Conservation (phyloP, 1,140 invertebrate species). For the Drosophila parvula region DNA sequence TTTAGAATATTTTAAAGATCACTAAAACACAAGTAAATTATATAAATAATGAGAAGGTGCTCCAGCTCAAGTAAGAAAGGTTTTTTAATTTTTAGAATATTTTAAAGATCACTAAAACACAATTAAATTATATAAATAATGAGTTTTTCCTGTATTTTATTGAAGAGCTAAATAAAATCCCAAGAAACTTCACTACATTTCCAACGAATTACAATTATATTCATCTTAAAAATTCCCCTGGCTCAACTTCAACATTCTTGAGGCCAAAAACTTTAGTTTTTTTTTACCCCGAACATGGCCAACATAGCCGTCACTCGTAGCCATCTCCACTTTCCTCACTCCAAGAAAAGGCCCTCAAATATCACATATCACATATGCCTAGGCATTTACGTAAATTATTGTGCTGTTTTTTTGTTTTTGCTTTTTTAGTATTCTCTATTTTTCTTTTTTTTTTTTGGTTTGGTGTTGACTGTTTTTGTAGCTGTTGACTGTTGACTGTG, state of each 20-base stretch:
- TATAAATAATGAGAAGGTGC: too few species aligned
- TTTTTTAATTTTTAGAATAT: neutral
- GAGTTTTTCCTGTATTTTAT: neutral
- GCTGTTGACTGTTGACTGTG: constrained; percentile 41
- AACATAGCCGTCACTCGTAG: constrained; percentile 20
- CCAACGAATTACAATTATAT: neutral
- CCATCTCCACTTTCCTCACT: constrained; percentile 8
- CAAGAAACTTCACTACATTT: too few species aligned
- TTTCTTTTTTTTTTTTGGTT: constrained; percentile 15
- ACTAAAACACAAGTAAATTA: too few species aligned
- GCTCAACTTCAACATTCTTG: constrained; percentile 8
- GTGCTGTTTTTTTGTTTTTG: constrained; percentile 43
- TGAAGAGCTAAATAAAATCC: too few species aligned
- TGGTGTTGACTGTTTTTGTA: constrained; percentile 39
- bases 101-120: neutral
- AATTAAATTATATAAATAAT: too few species aligned
- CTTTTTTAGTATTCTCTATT: constrained; percentile 1
- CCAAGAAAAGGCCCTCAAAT: constrained; percentile 24
- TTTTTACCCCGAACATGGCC: neutral
- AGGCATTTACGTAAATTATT: constrained; percentile 75
- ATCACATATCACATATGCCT: constrained; percentile 60
- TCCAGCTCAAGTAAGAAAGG: neutral
- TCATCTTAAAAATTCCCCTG: too few species aligned
- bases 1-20: too few species aligned
- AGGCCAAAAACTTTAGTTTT: neutral